Evolutionary conservation across 2,888 invertebrate species (phyloP).

Genomic region (Alloscopus bannaensis): DNA sequence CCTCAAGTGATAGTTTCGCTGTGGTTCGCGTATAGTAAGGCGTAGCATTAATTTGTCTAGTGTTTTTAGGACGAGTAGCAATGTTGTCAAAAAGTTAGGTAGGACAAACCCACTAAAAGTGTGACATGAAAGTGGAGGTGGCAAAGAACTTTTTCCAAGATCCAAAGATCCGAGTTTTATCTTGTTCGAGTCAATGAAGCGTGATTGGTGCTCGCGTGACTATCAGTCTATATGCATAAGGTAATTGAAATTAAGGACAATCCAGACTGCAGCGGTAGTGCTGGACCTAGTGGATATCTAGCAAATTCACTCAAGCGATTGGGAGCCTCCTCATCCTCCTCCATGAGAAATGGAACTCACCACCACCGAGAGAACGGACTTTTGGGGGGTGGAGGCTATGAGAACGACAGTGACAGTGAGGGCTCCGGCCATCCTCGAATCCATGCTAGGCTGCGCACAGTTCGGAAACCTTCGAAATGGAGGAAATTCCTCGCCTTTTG

Average conservation of each 20-base stretch:
- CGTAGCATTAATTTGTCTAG: too few species aligned
- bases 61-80: too few species aligned
- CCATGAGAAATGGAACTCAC: conserved; percentile 42
- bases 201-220: conserved; percentile 1
- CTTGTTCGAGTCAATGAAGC: too few species aligned
- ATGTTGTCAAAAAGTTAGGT: too few species aligned
- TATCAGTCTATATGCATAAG: conserved; percentile 57
- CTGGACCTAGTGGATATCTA: conserved; percentile 45
- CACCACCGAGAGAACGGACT: conserved; percentile 30
- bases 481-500: conserved; percentile 30
- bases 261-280: conserved; percentile 45
- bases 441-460: not conserved
- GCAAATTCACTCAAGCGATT: conserved; percentile 34
- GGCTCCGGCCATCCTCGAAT: conserved; percentile 21
- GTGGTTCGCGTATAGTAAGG: too few species aligned
- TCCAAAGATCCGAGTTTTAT: not conserved
- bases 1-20: too few species aligned
- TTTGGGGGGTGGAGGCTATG: conserved; percentile 7
- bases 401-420: conserved; percentile 24
- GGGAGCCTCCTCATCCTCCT: not conserved
- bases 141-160: too few species aligned
- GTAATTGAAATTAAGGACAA: conserved; percentile 40
- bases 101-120: too few species aligned
- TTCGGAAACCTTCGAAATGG: conserved; percentile 37
- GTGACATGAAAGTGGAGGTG: too few species aligned